Evolutionary conservation across 2,797 vertebrate species (phyloP).

Genomic region (Hypotaenidia okinawae): DNA sequence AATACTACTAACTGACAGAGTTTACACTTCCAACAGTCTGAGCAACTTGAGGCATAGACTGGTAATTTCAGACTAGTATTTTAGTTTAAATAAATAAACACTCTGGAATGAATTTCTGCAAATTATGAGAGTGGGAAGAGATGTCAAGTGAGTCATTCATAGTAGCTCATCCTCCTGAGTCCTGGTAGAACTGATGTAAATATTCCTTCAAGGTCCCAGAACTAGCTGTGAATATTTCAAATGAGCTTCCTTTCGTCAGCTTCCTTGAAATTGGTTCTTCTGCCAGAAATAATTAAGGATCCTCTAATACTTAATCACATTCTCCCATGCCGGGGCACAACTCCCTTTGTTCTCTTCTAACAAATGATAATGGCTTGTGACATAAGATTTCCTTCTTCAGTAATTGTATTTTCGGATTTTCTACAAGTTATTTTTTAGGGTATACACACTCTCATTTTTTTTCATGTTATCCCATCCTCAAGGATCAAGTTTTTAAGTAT

Average conservation of each 20-base stretch:
- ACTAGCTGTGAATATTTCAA: not conserved
- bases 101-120: not conserved
- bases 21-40: not conserved
- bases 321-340: not conserved
- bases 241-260: not conserved
- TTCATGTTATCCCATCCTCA: not conserved
- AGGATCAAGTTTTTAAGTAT: not conserved
- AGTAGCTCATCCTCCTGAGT: slow-evolving; percentile 10
- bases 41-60: not conserved
- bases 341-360: not conserved
- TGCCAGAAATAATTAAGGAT: not conserved
- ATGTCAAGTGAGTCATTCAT: not conserved
- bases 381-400: not conserved
- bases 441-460: not conserved
- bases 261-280: not conserved
- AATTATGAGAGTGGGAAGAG: not conserved
- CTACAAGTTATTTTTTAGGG: not conserved
- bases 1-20: not conserved
- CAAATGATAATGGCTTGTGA: not conserved
- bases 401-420: accelerated
- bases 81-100: not conserved
- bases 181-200: not conserved
- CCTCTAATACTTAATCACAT: not conserved
- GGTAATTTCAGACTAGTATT: not conserved
- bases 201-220: not conserved